A percentile compares a stretch with the other conserved stretches of the same genome.
phyloP scores from a whole-genome alignment of 2,888 invertebrate species.

The Hymenopus coronatus region DNA sequence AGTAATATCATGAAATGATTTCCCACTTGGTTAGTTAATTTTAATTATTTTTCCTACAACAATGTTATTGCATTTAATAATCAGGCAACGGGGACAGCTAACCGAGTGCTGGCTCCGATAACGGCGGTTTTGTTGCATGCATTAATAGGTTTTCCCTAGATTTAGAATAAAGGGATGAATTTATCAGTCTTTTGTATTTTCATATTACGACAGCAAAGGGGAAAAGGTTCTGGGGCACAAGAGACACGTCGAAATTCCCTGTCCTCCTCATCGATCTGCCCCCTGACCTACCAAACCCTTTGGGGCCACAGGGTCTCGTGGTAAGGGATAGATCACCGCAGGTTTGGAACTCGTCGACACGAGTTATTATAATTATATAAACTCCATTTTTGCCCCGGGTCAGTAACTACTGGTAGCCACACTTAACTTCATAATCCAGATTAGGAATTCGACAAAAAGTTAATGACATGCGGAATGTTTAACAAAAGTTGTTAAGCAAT shows the following conservation, averaged over 20 bases:
- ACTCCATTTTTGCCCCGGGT: background rate
- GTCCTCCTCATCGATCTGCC: background rate
- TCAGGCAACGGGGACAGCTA: background rate
- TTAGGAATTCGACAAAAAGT: no score
- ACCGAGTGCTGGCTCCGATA: background rate
- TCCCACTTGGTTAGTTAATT: background rate
- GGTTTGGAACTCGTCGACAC: background rate
- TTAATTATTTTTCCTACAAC: background rate
- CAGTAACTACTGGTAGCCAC: background rate
- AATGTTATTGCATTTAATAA: background rate
- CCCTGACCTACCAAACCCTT: background rate
- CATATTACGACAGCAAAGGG: background rate
- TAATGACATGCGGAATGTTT: no score
- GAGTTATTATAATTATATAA: background rate
- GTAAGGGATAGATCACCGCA: background rate
- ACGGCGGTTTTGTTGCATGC: background rate
- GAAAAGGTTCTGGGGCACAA: background rate
- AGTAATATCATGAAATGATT: background rate
- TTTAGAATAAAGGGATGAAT: background rate
- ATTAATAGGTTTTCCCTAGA: background rate
- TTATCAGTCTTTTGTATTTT: background rate
- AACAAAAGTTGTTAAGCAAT: no score
- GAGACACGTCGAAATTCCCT: background rate
- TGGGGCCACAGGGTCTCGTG: background rate
- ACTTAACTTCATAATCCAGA: no score